phyloP scores from a whole-genome alignment of 2,888 invertebrate genomes.

The Sinodicranocentrus sp. region DNA sequence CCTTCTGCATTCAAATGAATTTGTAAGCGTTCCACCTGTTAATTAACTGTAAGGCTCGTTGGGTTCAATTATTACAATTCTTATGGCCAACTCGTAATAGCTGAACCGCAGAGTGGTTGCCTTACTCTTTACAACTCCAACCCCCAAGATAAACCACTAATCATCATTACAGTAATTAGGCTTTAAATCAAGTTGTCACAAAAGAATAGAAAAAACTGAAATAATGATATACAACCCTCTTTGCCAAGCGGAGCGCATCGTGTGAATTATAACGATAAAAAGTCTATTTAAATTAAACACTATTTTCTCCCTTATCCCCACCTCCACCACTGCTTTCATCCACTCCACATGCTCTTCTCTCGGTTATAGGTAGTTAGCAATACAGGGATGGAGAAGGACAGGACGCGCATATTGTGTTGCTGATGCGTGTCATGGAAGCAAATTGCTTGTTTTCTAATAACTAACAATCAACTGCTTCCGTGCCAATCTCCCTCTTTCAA shows the following conservation, averaged over 20 bases:
- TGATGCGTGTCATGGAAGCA: conserved; percentile 66
- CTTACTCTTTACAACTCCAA: conserved; percentile 43
- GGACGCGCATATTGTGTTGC: conserved; percentile 32
- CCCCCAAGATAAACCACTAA: conserved; percentile 54
- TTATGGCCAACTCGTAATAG: conserved; percentile 67
- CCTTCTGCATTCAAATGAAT: too few species aligned
- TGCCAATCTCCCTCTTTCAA: background rate
- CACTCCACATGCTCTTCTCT: background rate
- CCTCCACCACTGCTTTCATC: background rate
- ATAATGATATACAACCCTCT: conserved; percentile 47
- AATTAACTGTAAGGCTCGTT: conserved; percentile 37
- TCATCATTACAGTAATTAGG: conserved; percentile 70
- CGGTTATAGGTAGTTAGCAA: conserved; percentile 35
- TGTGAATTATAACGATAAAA: conserved; percentile 7
- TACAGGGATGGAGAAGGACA: conserved; percentile 22
- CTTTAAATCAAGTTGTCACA: conserved; percentile 72
- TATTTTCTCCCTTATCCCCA: background rate
- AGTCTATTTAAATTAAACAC: background rate
- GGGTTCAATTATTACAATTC: conserved; percentile 65
- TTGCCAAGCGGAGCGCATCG: conserved; percentile 41
- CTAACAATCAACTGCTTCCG: conserved; percentile 59
- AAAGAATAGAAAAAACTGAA: conserved; percentile 25
- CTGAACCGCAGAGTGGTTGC: conserved; percentile 43
- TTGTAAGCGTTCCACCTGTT: background rate
- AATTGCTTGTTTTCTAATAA: conserved; percentile 56